Evolutionary conservation across 2,797 vertebrate species (phyloP).

Genomic region (Mus spretus): DNA sequence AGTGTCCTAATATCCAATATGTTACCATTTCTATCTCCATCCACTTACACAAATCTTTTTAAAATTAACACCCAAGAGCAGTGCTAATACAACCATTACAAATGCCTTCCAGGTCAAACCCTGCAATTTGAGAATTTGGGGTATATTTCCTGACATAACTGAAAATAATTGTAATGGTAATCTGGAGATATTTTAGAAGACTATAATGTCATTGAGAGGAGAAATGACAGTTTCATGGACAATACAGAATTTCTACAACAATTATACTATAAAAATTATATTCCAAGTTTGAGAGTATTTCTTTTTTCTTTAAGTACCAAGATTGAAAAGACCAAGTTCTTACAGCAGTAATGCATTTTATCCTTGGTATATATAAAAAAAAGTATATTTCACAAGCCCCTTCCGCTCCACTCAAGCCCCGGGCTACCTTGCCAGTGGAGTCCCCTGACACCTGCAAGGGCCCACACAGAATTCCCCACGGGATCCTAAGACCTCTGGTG

Average conservation of each 20-base stretch:
- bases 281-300: not conserved
- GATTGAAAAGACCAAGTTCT: not conserved
- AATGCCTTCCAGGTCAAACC: not conserved
- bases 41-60: not conserved
- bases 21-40: not conserved
- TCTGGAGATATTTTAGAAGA: not conserved
- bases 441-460: too few relatives aligned
- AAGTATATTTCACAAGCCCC: too few relatives aligned
- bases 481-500: too few relatives aligned
- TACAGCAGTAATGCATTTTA: not conserved
- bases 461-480: too few relatives aligned
- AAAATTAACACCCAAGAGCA: not conserved
- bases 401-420: too few relatives aligned
- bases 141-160: not conserved
- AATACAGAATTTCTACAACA: not conserved
- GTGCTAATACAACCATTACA: not conserved
- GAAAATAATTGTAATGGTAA: not conserved
- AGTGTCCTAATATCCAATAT: not conserved
- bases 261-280: not conserved
- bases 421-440: too few relatives aligned
- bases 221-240: not conserved
- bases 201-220: accelerated
- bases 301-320: not conserved
- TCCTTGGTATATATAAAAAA: not conserved
- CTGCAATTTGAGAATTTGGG: not conserved